Base-by-base conservation (phyloP, 2,888 invertebrate species). In the Brenthis hecate region DNA sequence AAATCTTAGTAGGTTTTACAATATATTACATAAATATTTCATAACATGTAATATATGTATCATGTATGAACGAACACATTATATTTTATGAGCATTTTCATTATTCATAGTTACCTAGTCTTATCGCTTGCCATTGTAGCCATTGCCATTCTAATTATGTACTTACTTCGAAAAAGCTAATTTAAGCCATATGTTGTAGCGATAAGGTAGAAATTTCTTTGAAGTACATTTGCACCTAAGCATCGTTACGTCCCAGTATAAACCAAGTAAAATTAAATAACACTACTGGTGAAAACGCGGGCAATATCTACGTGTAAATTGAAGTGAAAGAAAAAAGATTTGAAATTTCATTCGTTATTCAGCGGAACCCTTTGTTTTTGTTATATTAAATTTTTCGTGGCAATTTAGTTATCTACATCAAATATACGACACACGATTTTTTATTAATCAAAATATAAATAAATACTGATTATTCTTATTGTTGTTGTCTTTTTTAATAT, bases 91-190 rank as follows among this genome's bases (percentile, higher is more conserved):
- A 69, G 11, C 60, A 65, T 69, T 69, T 69, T 65, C 65, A 69
- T 69, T 69, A 65, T 69, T 36, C 65, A 48, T 48, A 50, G 58
- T 43, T 65, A 55, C 64, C 50, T 62, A 66, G 60, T 69, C 51
- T 65, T 71, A 68, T 71, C 71, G 71, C 68, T 50, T 53, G 65
- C 70, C 61, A 71, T 68, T 68, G 65, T 71, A 68, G 32, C 68
- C 58, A 63, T 65, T 71, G 68, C 65, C 60, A 65, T 68, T 68
- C 56, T 62, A 68, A 65, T 65, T 65, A 57, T 57, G 53, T 53
- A 48, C n/a, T 8, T 43, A 32, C 28, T 58, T 57, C 13, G 62
- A 13, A 5, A n/a, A 48, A 51, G 6, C 14, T 8, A 68, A 65
- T 65, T 56, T 54, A 8, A 65, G 50, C 48, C 36, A 1, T 62